These are phyloP conservation scores for Lophotis ruficrista DNA, from an alignment of 2,113 vertebrate genomes.

Conservation along the genomic window DNA sequence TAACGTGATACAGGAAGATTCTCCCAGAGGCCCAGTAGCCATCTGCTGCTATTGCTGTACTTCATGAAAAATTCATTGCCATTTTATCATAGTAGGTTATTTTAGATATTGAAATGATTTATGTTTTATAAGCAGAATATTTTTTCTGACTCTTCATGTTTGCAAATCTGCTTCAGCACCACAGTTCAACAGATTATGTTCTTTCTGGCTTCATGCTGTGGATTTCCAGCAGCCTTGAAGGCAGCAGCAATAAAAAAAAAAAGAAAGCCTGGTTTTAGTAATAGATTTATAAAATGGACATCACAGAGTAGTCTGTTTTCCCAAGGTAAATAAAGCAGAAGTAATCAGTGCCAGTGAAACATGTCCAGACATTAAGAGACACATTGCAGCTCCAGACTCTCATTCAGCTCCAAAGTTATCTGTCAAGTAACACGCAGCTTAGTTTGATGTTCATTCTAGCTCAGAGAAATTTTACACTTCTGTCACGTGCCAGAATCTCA, in stretches of 20 bases:
- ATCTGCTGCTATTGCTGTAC: conserved; percentile 27
- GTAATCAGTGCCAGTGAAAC: neutral
- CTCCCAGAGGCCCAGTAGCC: conserved; percentile 29
- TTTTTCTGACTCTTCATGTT: conserved; percentile 18
- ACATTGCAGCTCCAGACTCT: neutral
- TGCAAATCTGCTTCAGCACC: conserved; percentile 6
- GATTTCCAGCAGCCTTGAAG: conserved; percentile 10
- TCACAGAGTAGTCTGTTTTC: neutral
- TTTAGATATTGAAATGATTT: conserved; percentile 27
- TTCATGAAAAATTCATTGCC: conserved; percentile 55
- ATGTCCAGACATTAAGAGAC: neutral
- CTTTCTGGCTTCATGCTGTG: neutral
- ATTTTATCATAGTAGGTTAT: conserved; percentile 40
- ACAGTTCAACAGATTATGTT: conserved; percentile 24
- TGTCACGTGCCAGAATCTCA: neutral
- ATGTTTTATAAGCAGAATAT: conserved; percentile 38
- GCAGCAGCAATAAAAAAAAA: neutral
- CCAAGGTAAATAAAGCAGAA: conserved; percentile 11
- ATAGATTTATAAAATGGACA: neutral
- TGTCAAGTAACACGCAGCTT: neutral
- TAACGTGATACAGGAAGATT: conserved; percentile 5
- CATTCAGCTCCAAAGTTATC: neutral
- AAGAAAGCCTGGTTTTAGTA: neutral
- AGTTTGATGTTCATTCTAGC: neutral
- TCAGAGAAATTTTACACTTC: neutral